Conservation (phyloP, 2,797 vertebrate species). For the Triplophysa yarkandensis region DNA sequence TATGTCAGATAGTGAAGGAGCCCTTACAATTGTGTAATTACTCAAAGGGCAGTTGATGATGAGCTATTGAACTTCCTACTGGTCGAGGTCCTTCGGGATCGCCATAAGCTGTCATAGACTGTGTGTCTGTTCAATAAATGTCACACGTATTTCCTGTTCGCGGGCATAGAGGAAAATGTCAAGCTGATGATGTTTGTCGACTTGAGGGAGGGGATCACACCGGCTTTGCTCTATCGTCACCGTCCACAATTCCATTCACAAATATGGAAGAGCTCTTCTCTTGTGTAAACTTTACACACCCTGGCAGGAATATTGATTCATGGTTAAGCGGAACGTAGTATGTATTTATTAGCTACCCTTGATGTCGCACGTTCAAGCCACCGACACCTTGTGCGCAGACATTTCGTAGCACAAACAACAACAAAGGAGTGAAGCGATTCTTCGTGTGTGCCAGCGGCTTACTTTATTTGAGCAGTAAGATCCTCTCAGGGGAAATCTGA, state of each 20-base stretch:
- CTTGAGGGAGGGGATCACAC: slow-evolving; percentile 30
- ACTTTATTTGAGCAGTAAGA: slow-evolving; percentile 55
- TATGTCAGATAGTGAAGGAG: slow-evolving; percentile 72
- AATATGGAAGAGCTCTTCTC: slow-evolving; percentile 13
- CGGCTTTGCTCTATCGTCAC: not conserved
- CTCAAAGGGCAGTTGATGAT: slow-evolving; percentile 75
- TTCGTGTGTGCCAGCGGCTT: slow-evolving; percentile 59
- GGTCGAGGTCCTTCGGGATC: slow-evolving; percentile 63
- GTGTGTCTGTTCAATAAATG: slow-evolving; percentile 67
- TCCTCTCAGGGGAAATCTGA: slow-evolving; percentile 72
- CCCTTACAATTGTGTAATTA: slow-evolving; percentile 76
- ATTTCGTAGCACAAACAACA: slow-evolving; percentile 70
- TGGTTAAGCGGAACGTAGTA: slow-evolving; percentile 2
- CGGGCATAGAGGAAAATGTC: slow-evolving; percentile 66
- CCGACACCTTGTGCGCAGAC: slow-evolving; percentile 44
- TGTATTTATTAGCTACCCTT: slow-evolving; percentile 9
- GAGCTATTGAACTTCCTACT: slow-evolving; percentile 77
- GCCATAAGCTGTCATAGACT: slow-evolving; percentile 62
- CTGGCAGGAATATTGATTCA: slow-evolving; percentile 8
- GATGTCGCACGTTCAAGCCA: slow-evolving; percentile 14
- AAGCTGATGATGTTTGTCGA: slow-evolving; percentile 59
- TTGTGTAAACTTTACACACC: slow-evolving; percentile 21
- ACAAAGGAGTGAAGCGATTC: slow-evolving; percentile 32
- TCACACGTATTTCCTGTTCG: slow-evolving; percentile 61
- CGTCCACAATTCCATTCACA: slow-evolving; percentile 4